A percentile compares a stretch with the other conserved stretches of the same genome.
Evolutionary conservation across 2,113 vertebrate species (phyloP).

Genomic region (Cyprinodon brontotheroides): DNA sequence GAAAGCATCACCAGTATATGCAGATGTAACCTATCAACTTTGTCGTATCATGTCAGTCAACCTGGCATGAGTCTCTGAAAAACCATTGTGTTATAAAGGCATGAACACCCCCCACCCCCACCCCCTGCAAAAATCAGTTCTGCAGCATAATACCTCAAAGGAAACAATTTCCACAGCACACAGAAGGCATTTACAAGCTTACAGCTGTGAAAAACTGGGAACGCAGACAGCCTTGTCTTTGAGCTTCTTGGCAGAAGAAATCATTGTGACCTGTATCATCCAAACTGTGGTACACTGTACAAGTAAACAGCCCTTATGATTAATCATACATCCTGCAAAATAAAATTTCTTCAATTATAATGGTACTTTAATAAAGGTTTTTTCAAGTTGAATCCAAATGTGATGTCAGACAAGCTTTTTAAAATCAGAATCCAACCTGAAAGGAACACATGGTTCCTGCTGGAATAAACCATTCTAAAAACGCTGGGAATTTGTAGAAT

Average conservation of each 20-base stretch:
- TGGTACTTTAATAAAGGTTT: slow-evolving; percentile 28
- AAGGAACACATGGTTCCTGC: slow-evolving; percentile 27
- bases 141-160: not conserved
- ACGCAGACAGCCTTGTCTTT: not conserved
- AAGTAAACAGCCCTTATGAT: not conserved
- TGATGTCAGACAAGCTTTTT: slow-evolving; percentile 17
- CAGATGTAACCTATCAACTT: not conserved
- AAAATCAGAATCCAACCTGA: slow-evolving; percentile 6
- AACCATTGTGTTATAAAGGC: not conserved
- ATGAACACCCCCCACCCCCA: not conserved
- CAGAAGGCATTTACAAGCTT: not conserved
- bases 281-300: not conserved
- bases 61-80: not conserved
- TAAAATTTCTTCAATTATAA: slow-evolving; percentile 4
- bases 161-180: not conserved
- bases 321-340: not conserved
- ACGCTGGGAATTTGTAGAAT: slow-evolving; percentile 18
- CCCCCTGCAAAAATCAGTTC: not conserved
- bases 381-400: slow-evolving; percentile 20
- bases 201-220: not conserved
- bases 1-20: not conserved
- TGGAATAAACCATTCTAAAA: slow-evolving; percentile 35
- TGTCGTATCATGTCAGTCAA: not conserved
- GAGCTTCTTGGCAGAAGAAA: not conserved
- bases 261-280: not conserved